Base-by-base conservation (phyloP, 2,888 invertebrate genomes). In the Octodonta nipae region DNA sequence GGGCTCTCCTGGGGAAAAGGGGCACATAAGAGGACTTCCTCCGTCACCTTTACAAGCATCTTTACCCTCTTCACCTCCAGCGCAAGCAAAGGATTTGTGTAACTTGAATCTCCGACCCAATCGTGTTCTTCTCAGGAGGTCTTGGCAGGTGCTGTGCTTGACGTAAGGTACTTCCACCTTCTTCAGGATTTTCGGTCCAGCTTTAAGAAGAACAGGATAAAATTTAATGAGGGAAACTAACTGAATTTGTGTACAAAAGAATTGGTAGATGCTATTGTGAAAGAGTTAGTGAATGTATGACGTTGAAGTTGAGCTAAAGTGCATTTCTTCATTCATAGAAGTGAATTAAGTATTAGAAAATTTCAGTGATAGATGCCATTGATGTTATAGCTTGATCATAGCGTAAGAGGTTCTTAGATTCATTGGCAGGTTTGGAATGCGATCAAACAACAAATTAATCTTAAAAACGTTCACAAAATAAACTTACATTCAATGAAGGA, bases 81-180 rank as follows among this genome's bases (percentile, higher is more conserved):
- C 85, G 52, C 86, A 86, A 5, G 82, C 66, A 52, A 85, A 83
- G 33, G 78, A 75, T 2, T 64, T 55, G 51, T 83, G 75, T 15
- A 86, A 61, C 1, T 56, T 60, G 58, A 82, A 86, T 30, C 64
- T 58, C 2, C 51, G 46, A 0, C 82, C 80, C 0, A 86, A 67
- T 2, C 81, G 60, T 0, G 85, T 83, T 17, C 53, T 56, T 39
- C 70, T 66, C 22, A 86, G 60, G 31, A 67, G 56, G 0, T 49
- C 40, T 52, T 79, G 69, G 51, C 89, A 91, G 5, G 55, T 54
- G 0, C 45, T 49, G 44, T 66, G 64, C 0, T 65, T 61, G 0
- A 85, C 75, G 41, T 80, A 70, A 13, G 83, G 75, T 6, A 81
- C 47, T 15, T 77, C 73, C 1, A 84, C 70, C 50, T 76, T 74